phyloP scores from a whole-genome alignment of 2,888 invertebrate species.

The Camponotus fellah region DNA sequence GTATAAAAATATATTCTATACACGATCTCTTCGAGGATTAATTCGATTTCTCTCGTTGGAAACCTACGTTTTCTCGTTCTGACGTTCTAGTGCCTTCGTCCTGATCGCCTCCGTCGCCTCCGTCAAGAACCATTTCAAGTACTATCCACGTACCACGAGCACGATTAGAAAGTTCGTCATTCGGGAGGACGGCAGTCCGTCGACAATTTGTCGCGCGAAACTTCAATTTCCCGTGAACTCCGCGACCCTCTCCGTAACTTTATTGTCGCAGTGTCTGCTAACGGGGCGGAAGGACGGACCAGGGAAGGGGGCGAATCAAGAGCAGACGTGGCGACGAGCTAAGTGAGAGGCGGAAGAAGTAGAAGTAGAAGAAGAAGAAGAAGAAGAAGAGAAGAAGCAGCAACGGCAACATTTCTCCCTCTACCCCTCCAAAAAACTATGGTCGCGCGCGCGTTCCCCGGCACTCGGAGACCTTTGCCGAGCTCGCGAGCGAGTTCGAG shows the following conservation, averaged over 20 bases:
- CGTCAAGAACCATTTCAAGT: constrained; percentile 59
- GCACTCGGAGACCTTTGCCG: constrained; percentile 46
- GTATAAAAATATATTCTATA: background rate
- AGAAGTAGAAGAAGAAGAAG: constrained; percentile 29
- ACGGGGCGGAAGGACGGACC: constrained; percentile 47
- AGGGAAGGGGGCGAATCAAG: constrained; percentile 53
- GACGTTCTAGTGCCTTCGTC: constrained; percentile 21
- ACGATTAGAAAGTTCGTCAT: constrained; percentile 71
- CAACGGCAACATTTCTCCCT: background rate
- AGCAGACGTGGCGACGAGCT: constrained; percentile 51
- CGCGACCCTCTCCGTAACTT: constrained; percentile 66
- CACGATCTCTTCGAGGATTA: constrained; percentile 15
- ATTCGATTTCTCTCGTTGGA: constrained; percentile 3
- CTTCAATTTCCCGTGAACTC: constrained; percentile 75
- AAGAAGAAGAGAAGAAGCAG: constrained; percentile 26
- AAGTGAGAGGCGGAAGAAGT: constrained; percentile 51
- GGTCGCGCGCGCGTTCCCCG: constrained; percentile 60
- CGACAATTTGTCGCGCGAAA: constrained; percentile 73
- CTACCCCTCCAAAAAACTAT: constrained; percentile 41
- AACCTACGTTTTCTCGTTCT: background rate
- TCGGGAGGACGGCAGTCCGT: constrained; percentile 54
- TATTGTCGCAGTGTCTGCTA: constrained; percentile 70
- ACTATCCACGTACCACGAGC: constrained; percentile 62
- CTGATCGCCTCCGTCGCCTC: constrained; percentile 2
- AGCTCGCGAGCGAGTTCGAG: constrained; percentile 31